A percentile compares a stretch with the other conserved stretches of the same genome.
Evolutionary conservation across 2,113 vertebrate species (phyloP).

Genomic region (Lycaon pictus): DNA sequence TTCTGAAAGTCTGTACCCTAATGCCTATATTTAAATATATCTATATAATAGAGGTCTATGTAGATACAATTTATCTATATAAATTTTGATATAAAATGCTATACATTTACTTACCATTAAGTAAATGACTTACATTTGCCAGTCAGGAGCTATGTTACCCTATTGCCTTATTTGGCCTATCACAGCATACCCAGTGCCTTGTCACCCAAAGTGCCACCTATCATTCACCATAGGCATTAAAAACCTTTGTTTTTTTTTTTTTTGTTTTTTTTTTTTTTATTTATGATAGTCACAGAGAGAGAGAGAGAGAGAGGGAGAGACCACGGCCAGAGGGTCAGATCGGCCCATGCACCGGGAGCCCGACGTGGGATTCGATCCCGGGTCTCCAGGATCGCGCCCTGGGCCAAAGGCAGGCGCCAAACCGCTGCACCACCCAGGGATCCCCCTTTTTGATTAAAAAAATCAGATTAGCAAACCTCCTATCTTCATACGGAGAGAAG

Average conservation of each 20-base stretch:
- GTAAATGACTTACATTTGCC: background rate
- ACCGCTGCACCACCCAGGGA: too few relatives aligned
- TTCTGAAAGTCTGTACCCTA: background rate
- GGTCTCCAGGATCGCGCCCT: too few relatives aligned
- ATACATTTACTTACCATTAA: background rate
- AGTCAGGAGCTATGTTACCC: background rate
- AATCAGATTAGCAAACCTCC: background rate
- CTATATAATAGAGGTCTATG: background rate
- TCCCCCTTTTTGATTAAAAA: conserved; percentile 1
- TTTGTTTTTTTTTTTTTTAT: too few relatives aligned
- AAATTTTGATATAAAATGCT: background rate
- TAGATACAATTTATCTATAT: background rate
- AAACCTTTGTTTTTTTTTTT: background rate
- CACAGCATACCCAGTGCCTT: background rate
- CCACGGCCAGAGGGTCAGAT: too few relatives aligned
- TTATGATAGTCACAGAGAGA: too few relatives aligned
- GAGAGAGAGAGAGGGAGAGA: too few relatives aligned
- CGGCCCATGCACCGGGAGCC: too few relatives aligned
- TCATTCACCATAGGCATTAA: background rate
- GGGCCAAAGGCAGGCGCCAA: too few relatives aligned
- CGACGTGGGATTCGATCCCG: too few relatives aligned
- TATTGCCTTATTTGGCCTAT: background rate
- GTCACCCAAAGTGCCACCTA: background rate
- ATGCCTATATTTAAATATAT: background rate
- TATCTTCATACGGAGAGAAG: background rate